Evolutionary conservation across 2,113 vertebrate species (phyloP).

Genomic region (Nothoprocta pentlandii): DNA sequence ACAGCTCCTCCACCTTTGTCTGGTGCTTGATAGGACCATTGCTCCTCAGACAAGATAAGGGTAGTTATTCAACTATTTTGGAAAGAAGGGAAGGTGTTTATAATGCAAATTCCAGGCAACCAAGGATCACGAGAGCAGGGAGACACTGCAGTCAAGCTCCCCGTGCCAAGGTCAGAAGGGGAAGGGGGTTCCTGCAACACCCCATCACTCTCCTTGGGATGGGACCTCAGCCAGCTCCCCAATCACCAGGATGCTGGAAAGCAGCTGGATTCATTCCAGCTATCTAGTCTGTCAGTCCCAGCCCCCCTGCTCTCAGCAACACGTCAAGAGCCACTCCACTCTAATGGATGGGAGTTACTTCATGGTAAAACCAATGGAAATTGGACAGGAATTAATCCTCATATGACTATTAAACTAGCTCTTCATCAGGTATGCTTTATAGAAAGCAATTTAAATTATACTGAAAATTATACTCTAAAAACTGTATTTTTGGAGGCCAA

Average conservation of each 20-base stretch:
- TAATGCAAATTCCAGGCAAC: not conserved
- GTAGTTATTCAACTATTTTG: not conserved
- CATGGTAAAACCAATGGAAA: not conserved
- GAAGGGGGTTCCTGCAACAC: not conserved
- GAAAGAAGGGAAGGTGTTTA: not conserved
- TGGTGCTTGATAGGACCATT: not conserved
- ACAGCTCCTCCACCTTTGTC: not conserved
- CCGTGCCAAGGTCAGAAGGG: not conserved
- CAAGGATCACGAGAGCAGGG: not conserved
- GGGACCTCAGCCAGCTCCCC: not conserved
- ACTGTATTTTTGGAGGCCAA: slow-evolving; percentile 53
- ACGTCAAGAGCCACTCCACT: not conserved
- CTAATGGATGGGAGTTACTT: not conserved
- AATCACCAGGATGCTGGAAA: not conserved
- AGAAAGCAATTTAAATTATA: not conserved
- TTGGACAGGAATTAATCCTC: not conserved
- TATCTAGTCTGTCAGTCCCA: not conserved
- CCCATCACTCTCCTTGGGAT: not conserved
- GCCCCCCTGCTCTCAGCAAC: not conserved
- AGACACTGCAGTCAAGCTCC: not conserved
- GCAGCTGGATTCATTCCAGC: not conserved
- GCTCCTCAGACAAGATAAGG: not conserved
- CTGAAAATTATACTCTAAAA: slow-evolving; percentile 39
- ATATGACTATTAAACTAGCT: not conserved
- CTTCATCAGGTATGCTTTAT: not conserved